A percentile compares a stretch with the other conserved stretches of the same genome.
These are phyloP conservation scores for Mormyrus iriodes DNA, from an alignment of 2,113 vertebrate genomes.

Conservation along the genomic window DNA sequence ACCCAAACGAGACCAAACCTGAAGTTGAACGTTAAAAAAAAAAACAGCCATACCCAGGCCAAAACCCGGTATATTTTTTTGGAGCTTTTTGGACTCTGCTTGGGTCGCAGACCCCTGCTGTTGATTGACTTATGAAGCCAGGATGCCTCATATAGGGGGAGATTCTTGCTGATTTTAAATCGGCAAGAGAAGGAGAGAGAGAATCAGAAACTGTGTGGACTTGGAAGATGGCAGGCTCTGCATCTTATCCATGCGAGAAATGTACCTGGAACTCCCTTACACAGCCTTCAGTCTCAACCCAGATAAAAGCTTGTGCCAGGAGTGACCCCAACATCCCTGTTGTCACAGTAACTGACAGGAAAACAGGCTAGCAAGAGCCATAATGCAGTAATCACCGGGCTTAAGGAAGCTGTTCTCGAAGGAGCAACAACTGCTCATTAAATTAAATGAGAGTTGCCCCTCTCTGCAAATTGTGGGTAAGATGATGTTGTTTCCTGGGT, in stretches of 20 bases:
- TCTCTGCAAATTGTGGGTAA: not conserved
- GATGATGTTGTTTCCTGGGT: not conserved
- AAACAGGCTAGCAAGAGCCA: not conserved
- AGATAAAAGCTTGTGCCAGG: not conserved
- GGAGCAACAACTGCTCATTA: not conserved
- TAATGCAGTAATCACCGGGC: conserved; percentile 1
- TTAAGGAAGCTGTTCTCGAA: not conserved
- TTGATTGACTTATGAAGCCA: not conserved
- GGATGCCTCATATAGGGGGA: not conserved
- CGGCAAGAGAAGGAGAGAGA: not conserved
- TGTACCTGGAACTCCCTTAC: not conserved
- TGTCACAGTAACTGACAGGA: conserved; percentile 53
- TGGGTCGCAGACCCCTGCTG: not conserved
- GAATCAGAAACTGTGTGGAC: not conserved
- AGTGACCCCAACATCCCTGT: conserved; percentile 38
- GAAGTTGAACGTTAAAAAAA: not conserved
- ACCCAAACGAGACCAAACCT: not conserved
- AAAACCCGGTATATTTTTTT: not conserved
- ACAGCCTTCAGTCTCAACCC: not conserved
- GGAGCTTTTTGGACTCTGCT: not conserved
- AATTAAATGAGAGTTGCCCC: not conserved
- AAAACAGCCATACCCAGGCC: not conserved
- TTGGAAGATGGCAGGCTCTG: not conserved
- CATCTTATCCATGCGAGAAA: not conserved
- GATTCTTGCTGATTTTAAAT: not conserved